These are phyloP conservation scores for Drosophila persimilis DNA, from an alignment of 1,140 invertebrate species.

Conservation along the genomic window DNA sequence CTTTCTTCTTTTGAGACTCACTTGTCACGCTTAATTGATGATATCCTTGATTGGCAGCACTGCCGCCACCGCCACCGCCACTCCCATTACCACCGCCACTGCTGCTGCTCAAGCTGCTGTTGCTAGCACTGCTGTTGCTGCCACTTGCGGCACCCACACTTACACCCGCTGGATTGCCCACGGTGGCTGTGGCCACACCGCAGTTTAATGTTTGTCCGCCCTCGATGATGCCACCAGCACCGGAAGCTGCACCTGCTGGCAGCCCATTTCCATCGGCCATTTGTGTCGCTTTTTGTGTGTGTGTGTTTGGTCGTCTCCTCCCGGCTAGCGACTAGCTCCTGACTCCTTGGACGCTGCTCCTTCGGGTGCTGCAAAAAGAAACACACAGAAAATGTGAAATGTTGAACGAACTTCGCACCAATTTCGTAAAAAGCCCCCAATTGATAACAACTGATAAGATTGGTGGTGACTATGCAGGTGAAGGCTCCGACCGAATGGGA, in stretches of 20 bases:
- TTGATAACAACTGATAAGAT: too few relatives aligned
- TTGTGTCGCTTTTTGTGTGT: slow-evolving; percentile 48
- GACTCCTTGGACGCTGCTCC: background rate
- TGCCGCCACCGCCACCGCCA: too few relatives aligned
- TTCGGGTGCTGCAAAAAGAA: too few relatives aligned
- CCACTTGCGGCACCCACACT: slow-evolving; percentile 19
- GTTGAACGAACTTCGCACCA: too few relatives aligned
- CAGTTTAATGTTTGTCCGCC: slow-evolving; percentile 50
- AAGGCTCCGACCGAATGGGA: too few relatives aligned
- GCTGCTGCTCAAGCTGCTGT: slow-evolving; percentile 12
- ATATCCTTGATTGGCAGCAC: slow-evolving; percentile 67
- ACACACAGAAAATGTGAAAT: too few relatives aligned
- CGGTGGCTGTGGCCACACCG: slow-evolving; percentile 16
- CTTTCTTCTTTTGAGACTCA: slow-evolving; percentile 46
- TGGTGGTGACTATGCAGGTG: too few relatives aligned
- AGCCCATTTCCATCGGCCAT: slow-evolving; percentile 82
- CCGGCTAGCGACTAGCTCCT: background rate
- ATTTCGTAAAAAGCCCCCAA: too few relatives aligned
- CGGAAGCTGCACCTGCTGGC: slow-evolving; percentile 75
- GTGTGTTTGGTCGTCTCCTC: slow-evolving; percentile 21
- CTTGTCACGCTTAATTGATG: slow-evolving; percentile 83
- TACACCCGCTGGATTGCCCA: slow-evolving; percentile 17
- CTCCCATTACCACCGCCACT: too few relatives aligned
- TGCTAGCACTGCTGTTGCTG: slow-evolving; percentile 20
- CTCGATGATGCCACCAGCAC: slow-evolving; percentile 35